A percentile compares a stretch with the other conserved stretches of the same genome.
These are phyloP conservation scores for Eueremaeus valkanovi DNA, from an alignment of 2,888 invertebrate genomes.

Conservation along the genomic window DNA sequence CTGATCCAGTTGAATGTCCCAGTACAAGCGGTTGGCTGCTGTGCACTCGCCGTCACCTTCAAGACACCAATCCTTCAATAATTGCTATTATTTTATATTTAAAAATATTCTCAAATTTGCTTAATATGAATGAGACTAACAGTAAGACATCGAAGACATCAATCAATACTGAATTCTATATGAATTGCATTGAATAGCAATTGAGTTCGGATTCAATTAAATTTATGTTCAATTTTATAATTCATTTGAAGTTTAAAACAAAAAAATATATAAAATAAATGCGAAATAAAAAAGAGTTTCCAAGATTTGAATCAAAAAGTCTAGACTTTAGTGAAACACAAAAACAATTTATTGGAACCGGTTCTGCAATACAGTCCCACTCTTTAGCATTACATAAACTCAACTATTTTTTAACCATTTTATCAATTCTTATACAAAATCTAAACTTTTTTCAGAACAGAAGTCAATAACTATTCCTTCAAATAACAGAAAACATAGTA, in stretches of 20 bases:
- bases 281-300: neutral
- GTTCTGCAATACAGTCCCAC: neutral
- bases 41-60: constrained; percentile 8
- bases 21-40: constrained; percentile 41
- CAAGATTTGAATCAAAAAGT: neutral
- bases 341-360: constrained; percentile 4
- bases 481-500: too few species aligned
- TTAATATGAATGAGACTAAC: too few species aligned
- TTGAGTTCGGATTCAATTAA: too few species aligned
- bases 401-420: too few species aligned
- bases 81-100: too few species aligned
- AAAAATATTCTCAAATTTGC: too few species aligned
- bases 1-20: constrained; percentile 46
- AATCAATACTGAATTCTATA: too few species aligned
- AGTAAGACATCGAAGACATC: too few species aligned
- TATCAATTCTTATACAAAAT: too few species aligned
- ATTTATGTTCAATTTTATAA: neutral
- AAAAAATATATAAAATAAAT: neutral
- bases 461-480: too few species aligned
- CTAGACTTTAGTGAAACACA: constrained; percentile 6
- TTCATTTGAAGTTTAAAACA: neutral
- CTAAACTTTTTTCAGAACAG: too few species aligned
- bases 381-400: neutral
- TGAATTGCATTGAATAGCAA: too few species aligned
- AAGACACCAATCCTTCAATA: neutral